Evolutionary conservation across 1,140 invertebrate species (phyloP), one percentile per base, ranked within the genome.

Genomic region (Eriocheir sinensis): DNA sequence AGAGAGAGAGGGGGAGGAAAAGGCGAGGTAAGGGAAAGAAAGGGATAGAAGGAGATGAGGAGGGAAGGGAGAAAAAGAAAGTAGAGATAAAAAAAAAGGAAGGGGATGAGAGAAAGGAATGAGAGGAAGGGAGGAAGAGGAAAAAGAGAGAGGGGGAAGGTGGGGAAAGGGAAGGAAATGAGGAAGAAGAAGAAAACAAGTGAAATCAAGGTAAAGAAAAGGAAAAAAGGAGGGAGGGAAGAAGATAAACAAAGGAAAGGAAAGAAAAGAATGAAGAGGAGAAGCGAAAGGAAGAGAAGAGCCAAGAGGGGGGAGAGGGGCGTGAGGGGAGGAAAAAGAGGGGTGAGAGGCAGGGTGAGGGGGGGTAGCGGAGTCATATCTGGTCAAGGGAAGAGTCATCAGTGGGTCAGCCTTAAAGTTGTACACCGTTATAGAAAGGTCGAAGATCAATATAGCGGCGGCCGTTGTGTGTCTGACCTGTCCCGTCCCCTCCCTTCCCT

Each of bases 361-460:
- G 21, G 60, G n/a, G 60, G 60, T 72, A 72, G 60, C 21, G 60
- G 60, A n/a, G n/a, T n/a, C 60, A 72, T 21, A 72, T 72, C n/a
- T 72, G 60, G 60, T 72, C 60, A 72, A 72, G 60, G 60, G 21
- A n/a, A 72, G 44, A 89, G 81, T 41, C 88, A 53, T 34, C 88
- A 89, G 41, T 89, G 44, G 88, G 88, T 89, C 88, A 89, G 27
- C 32, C 88, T 89, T 89, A 89, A 89, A 89, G 88, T 53, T 89
- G 88, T 89, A n/a, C 88, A 41, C 32, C 44, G 36, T 89, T 89
- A 48, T 53, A 32, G 32, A 89, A 40, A 89, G 88, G 88, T 89
- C 44, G 53, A n/a, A 53, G 88, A 53, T 89, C 88, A 89, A 30
- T 32, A 88, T 72, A n/a, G 60, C n/a, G 60, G 60, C n/a, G 21